These are phyloP conservation scores for Halcyon smyrnensis DNA, from an alignment of 2,797 vertebrate genomes.

Conservation along the genomic window DNA sequence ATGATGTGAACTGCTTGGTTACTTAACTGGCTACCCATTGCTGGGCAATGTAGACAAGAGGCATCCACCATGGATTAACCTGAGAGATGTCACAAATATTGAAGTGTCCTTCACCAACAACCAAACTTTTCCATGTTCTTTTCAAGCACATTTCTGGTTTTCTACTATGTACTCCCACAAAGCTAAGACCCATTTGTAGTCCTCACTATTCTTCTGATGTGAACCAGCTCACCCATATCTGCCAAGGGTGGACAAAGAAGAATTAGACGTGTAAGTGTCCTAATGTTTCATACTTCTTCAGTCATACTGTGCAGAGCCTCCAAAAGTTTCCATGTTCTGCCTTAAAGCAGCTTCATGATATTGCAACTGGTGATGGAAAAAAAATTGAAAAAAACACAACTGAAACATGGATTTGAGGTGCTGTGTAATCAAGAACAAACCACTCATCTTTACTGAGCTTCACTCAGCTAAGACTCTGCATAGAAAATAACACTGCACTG, in stretches of 20 bases:
- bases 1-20: background rate
- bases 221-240: background rate
- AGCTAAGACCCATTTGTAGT: background rate
- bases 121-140: background rate
- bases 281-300: background rate
- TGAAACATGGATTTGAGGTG: background rate
- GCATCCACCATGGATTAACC: background rate
- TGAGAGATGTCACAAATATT: background rate
- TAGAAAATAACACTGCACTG: background rate
- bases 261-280: background rate
- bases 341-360: background rate
- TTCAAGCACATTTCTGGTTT: background rate
- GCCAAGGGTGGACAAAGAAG: background rate
- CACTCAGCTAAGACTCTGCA: background rate
- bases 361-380: fast-evolving
- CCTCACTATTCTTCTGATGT: background rate
- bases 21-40: background rate
- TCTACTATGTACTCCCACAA: background rate
- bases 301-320: background rate
- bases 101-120: background rate
- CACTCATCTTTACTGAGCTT: background rate
- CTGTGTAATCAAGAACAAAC: background rate
- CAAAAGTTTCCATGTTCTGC: background rate
- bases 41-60: background rate
- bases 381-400: background rate